Evolutionary conservation across 2,113 vertebrate species (phyloP), one percentile per base, ranked within the genome.

Genomic region (Sisor rabdophorus): DNA sequence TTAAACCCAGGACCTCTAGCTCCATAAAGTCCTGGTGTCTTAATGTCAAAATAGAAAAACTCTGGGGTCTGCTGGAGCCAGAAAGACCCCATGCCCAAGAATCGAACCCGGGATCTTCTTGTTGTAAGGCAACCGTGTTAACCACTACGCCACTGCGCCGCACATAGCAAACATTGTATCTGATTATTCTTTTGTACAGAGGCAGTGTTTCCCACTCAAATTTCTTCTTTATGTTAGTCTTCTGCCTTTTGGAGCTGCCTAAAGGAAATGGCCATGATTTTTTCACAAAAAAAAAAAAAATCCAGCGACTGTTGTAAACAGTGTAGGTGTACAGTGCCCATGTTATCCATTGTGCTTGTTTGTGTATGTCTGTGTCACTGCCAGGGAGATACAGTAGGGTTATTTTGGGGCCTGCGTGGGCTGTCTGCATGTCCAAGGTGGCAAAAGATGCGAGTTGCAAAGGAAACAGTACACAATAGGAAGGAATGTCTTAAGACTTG

Each of bases 381-480:
- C 75, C 56, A 59, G 54, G 28, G 24, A 16, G 63, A 77, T 76
- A 73, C 53, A 72, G 30, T 20, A 16, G 32, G 70, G 55, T 78
- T 78, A 74, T 81, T 81, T 81, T 78, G 75, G 55, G 75, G 67
- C 59, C 59, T 50, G 73, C 58, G 48, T 78, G 80, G 72, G 71
- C 71, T 77, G 75, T 47, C 56, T 73, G 64, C 80, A 73, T 74
- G 75, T 53, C 47, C 75, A 71, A 63, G 48, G 75, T 81, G 80
- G 71, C 75, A 78, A 78, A 78, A 78, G 80, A 77, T 71, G 67
- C 24, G 71, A 73, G 70, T 69, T 53, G 61, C 70, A 77, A 69
- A 77, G 79, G 79, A 81, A 78, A 56, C 71, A 8, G 26, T 58
- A 54, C 15, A 81, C 80, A 81, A 81, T 81, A 60, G 71, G 30